Percentiles rank a stretch among this genome's conserved stretches.
Conservation (phyloP, 2,797 vertebrate genomes). For the Phoebastria nigripes region DNA sequence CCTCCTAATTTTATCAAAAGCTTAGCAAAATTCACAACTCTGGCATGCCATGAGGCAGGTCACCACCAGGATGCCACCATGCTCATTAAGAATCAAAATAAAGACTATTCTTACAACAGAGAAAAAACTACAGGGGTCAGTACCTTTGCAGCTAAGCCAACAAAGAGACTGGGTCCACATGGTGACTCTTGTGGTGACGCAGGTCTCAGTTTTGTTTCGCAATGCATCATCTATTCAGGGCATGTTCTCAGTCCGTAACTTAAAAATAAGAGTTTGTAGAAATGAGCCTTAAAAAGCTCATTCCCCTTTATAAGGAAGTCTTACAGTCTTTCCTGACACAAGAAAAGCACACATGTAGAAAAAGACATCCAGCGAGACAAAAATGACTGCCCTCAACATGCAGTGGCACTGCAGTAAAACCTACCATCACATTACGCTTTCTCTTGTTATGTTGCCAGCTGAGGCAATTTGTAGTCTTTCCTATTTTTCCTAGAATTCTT, state of each 20-base stretch:
- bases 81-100: background rate
- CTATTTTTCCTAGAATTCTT: background rate
- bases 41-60: background rate
- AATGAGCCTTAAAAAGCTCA: background rate
- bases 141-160: background rate
- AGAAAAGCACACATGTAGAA: background rate
- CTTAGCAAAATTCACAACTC: background rate
- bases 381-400: background rate
- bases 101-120: background rate
- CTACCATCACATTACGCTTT: background rate
- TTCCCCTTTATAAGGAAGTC: background rate
- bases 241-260: background rate
- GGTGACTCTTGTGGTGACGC: background rate
- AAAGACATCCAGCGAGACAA: background rate
- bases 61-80: background rate
- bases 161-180: background rate
- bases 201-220: background rate
- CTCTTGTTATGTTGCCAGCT: background rate
- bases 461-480: background rate
- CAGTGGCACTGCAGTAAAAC: background rate
- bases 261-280: background rate
- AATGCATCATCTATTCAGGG: background rate
- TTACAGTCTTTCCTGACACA: background rate
- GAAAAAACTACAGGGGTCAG: background rate
- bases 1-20: background rate